These are phyloP conservation scores for Orius insidiosus DNA, from an alignment of 1,140 invertebrate species.

Conservation along the genomic window DNA sequence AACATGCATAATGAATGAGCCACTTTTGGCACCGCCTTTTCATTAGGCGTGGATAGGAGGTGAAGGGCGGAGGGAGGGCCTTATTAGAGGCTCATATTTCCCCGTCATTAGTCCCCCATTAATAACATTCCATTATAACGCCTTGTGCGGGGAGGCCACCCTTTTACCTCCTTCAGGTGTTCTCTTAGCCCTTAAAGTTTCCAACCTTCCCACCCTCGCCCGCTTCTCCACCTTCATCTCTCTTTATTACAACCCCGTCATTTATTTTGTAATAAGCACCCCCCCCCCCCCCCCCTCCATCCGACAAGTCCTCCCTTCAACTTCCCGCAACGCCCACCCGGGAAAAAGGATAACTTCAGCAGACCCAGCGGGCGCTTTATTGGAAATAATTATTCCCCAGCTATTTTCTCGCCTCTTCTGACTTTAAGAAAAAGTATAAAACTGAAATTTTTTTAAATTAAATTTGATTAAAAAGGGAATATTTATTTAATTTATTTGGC, in stretches of 20 bases:
- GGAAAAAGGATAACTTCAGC: background rate
- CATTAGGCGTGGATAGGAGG: constrained; percentile 4
- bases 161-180: background rate
- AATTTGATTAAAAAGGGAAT: too few relatives aligned
- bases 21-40: constrained; percentile 12
- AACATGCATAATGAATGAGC: constrained; percentile 12
- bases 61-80: background rate
- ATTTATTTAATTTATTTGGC: too few relatives aligned
- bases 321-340: constrained; percentile 1
- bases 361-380: too few relatives aligned
- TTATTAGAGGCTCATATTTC: constrained; percentile 12
- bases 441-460: too few relatives aligned
- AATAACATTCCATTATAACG: constrained; percentile 12
- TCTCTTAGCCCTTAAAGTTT: constrained; percentile 4
- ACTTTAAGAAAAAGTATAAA: too few relatives aligned
- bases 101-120: constrained; percentile 9
- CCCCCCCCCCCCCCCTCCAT: background rate
- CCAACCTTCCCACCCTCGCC: background rate
- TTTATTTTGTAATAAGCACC: constrained; percentile 10
- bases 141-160: background rate
- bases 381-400: too few relatives aligned
- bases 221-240: background rate
- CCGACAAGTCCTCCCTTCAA: constrained; percentile 4
- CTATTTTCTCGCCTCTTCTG: too few relatives aligned
- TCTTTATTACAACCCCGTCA: background rate